Evolutionary conservation across 2,113 vertebrate species (phyloP), one percentile per base, ranked within the genome.

Genomic region (Prionailurus viverrinus): DNA sequence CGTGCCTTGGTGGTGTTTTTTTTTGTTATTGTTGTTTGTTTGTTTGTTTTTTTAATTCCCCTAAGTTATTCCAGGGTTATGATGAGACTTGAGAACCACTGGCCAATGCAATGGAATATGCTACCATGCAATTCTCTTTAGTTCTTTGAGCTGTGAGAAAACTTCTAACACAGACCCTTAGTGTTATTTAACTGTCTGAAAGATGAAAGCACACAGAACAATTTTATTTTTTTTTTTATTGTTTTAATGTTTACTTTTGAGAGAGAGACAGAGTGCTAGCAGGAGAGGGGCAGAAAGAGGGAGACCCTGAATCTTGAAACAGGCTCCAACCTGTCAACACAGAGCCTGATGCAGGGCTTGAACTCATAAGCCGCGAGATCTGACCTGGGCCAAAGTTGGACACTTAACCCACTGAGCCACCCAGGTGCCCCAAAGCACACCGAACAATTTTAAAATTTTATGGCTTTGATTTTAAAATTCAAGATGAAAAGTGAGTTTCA

Each of bases 391-490:
- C 58, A 23, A 61, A 23, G 55, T 61, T 19, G 58, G 21, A 61
- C 18, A 7, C 21, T 61, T 23, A 61, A 61, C 21, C 7, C 8
- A 9, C 58, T 61, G 58, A 61, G 58, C 58, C 58, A 9, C 21
- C 21, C 58, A 8, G 21, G 58, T 9, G 58, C 7, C 58, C 58
- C 21, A 23, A 58, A 21, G 58, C 58, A 23, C 58, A 61, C 8
- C 79, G 89, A 97, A 71, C n/a, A 95, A 68, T 91, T 96, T 79
- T n/a, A 91, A 58, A 73, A 89, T 94, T 95, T 91, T 91, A 96
- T 69, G 16, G 27, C 33, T 89, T 89, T 73, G 39, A 79, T 90
- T 68, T 95, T 85, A 97, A 95, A 95, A 86, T 89, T 86, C 27
- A 86, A 53, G 96, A 92, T 94, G 79, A 95, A 94, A 91, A 61